Conservation (phyloP, 2,797 vertebrate genomes). For the Odontamblyopus lacepedii region DNA sequence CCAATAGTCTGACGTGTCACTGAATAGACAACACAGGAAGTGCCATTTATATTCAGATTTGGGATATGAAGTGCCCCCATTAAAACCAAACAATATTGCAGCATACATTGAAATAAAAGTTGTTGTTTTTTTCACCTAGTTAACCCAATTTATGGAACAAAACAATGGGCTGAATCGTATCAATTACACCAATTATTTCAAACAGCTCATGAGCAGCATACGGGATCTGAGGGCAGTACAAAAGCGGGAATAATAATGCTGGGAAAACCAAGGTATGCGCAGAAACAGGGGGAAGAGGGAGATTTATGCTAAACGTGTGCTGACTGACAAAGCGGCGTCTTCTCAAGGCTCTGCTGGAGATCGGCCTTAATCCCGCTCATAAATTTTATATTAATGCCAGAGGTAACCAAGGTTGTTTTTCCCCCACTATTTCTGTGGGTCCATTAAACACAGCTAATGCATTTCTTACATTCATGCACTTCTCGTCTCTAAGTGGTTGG, state of each 20-base stretch:
- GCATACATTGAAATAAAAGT: not conserved
- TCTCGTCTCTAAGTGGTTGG: slow-evolving; percentile 49
- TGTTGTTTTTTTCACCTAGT: not conserved
- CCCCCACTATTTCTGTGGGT: slow-evolving; percentile 58
- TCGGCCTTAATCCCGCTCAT: slow-evolving; percentile 74
- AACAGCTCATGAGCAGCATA: slow-evolving; percentile 13
- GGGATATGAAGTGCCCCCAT: not conserved
- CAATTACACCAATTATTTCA: slow-evolving; percentile 15
- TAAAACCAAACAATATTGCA: not conserved
- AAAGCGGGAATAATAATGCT: slow-evolving; percentile 41
- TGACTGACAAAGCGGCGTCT: slow-evolving; percentile 75
- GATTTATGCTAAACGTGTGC: slow-evolving; percentile 77
- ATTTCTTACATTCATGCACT: slow-evolving; percentile 56
- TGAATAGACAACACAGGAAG: slow-evolving; percentile 30
- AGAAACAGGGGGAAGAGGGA: slow-evolving; percentile 54
- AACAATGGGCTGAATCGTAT: not conserved
- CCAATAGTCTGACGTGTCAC: slow-evolving; percentile 46
- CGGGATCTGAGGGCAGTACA: slow-evolving; percentile 24
- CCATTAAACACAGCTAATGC: slow-evolving; percentile 73
- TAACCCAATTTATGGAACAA: not conserved
- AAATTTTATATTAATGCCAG: slow-evolving; percentile 79
- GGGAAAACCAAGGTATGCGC: slow-evolving; percentile 64
- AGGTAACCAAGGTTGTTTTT: slow-evolving; percentile 76
- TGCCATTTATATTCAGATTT: slow-evolving; percentile 5
- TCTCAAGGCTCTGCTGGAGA: slow-evolving; percentile 72